A percentile compares a stretch with the other conserved stretches of the same genome.
phyloP scores from a whole-genome alignment of 64 coral and sea anemone genomes.

The Pocillopora verrucosa region DNA sequence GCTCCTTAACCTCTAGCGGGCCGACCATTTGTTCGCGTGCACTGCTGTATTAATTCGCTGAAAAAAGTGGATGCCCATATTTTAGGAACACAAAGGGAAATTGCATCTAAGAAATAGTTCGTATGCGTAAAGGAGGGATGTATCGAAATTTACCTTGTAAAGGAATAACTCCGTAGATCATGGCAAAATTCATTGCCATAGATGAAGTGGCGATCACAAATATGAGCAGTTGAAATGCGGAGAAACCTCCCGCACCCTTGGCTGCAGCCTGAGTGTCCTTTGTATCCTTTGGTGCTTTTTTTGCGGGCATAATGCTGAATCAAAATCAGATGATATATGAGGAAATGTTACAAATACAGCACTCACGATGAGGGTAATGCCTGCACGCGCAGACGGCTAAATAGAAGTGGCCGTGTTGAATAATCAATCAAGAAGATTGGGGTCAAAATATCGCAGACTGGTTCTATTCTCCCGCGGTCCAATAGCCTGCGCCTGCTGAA shows the following conservation, averaged over 20 bases:
- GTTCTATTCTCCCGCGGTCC: constrained; percentile 33
- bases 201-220: constrained; percentile 87
- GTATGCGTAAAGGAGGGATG: constrained; percentile 5
- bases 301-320: constrained; percentile 16
- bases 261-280: constrained; percentile 7
- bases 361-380: neutral
- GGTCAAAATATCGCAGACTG: neutral
- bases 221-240: constrained; percentile 84
- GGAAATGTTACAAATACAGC: neutral
- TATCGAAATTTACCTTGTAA: constrained; percentile 70
- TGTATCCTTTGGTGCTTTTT: constrained; percentile 39
- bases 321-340: neutral
- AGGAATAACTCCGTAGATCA: constrained; percentile 77
- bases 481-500: constrained; percentile 8
- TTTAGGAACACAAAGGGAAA: neutral
- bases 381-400: neutral
- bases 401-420: neutral
- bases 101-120: neutral
- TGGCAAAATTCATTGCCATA: constrained; percentile 88
- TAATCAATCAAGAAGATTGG: neutral
- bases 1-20: neutral
- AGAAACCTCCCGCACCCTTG: constrained; percentile 34
- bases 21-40: neutral
- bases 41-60: neutral
- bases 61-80: too few species aligned